phyloP scores from a whole-genome alignment of 2,888 invertebrate species.

The Platycheirus albimanus region DNA sequence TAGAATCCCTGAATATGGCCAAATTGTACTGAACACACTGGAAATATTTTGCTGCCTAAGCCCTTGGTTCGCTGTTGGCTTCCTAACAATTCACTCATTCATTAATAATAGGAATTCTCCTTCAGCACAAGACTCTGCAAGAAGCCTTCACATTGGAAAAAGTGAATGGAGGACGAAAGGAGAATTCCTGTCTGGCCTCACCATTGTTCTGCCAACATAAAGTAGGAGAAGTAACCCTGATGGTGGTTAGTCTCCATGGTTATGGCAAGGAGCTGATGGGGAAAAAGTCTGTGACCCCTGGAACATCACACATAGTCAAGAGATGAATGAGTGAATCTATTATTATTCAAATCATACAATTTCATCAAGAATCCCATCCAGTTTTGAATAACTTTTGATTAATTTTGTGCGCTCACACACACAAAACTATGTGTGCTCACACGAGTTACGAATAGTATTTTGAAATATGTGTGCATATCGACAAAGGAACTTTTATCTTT shows the following conservation, averaged over 20 bases:
- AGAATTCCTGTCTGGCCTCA: conserved; percentile 49
- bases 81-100: conserved; percentile 7
- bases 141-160: conserved; percentile 29
- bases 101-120: conserved; percentile 61
- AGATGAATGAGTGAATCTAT: conserved; percentile 80
- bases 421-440: too few relatives aligned
- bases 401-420: conserved; percentile 62
- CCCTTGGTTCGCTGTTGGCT: not conserved
- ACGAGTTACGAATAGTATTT: too few relatives aligned
- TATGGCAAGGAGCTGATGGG: not conserved
- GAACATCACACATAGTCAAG: conserved; percentile 30
- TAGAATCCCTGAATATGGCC: conserved; percentile 9
- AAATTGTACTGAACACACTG: not conserved
- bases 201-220: conserved; percentile 57
- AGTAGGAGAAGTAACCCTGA: not conserved
- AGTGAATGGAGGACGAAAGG: not conserved
- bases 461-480: too few relatives aligned
- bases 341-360: conserved; percentile 82
- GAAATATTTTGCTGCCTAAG: not conserved
- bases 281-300: conserved; percentile 6
- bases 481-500: too few relatives aligned
- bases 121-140: conserved; percentile 29
- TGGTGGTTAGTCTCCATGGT: not conserved
- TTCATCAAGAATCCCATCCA: conserved; percentile 76
- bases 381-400: conserved; percentile 73